These are phyloP conservation scores for Thymelicus lineola DNA, from an alignment of 2,888 invertebrate species.

Conservation along the genomic window DNA sequence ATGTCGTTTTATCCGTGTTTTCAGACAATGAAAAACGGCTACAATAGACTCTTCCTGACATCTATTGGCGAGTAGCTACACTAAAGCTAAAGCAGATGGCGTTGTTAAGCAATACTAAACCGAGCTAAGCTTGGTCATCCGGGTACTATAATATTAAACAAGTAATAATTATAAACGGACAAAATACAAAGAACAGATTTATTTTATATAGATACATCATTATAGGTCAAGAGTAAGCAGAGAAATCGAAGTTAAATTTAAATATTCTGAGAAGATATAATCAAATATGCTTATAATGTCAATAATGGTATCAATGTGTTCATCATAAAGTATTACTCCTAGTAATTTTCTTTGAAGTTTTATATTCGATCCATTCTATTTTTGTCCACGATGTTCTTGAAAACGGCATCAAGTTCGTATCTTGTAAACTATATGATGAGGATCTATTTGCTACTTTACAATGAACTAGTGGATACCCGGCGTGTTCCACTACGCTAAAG, in stretches of 20 bases:
- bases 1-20: too few relatives aligned
- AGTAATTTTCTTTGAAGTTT: slow-evolving; percentile 50
- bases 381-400: slow-evolving; percentile 35
- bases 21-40: too few relatives aligned
- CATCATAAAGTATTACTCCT: slow-evolving; percentile 49
- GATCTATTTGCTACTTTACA: background rate
- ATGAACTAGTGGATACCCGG: background rate
- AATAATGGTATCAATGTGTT: slow-evolving; percentile 50
- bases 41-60: too few relatives aligned
- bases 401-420: slow-evolving; percentile 23
- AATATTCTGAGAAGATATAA: slow-evolving; percentile 15
- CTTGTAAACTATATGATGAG: slow-evolving; percentile 16
- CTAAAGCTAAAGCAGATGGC: too few relatives aligned
- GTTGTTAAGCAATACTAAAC: too few relatives aligned
- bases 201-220: background rate
- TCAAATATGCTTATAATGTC: slow-evolving; percentile 28
- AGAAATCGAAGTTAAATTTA: slow-evolving; percentile 4
- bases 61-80: too few relatives aligned
- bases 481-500: too few relatives aligned
- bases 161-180: background rate
- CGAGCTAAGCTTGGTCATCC: too few relatives aligned
- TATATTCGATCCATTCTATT: slow-evolving; percentile 42
- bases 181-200: background rate
- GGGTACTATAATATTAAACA: too few relatives aligned
- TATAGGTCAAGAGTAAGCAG: background rate